These are phyloP conservation scores for Mesitornis unicolor DNA, from an alignment of 2,113 vertebrate genomes.

Conservation along the genomic window DNA sequence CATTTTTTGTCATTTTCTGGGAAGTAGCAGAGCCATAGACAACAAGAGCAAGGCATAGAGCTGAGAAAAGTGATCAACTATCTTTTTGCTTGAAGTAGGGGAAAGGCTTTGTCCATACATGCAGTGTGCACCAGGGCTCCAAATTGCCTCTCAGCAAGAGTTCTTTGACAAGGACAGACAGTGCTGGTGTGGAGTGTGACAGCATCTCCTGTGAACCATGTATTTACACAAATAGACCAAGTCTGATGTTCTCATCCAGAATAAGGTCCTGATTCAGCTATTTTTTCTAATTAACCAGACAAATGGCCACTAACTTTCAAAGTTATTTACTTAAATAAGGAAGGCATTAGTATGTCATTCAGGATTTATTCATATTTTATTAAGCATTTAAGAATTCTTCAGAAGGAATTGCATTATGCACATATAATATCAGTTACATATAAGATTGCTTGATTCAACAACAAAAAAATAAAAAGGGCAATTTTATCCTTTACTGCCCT, in stretches of 20 bases:
- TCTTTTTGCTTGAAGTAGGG: background rate
- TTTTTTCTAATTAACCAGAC: background rate
- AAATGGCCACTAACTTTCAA: background rate
- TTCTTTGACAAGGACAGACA: background rate
- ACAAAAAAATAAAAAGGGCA: background rate
- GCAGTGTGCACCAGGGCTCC: background rate
- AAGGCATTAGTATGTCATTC: background rate
- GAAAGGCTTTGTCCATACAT: background rate
- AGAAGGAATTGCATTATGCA: background rate
- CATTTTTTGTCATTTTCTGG: background rate
- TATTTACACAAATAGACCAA: background rate
- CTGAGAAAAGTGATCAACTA: background rate
- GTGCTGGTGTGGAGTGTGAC: background rate
- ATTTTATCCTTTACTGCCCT: constrained; percentile 1
- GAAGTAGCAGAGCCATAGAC: background rate
- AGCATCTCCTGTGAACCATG: background rate
- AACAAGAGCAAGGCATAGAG: background rate
- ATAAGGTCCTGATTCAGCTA: background rate
- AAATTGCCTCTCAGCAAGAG: background rate
- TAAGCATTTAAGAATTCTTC: background rate
- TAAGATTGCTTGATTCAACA: background rate
- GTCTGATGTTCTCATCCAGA: background rate
- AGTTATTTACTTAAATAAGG: background rate
- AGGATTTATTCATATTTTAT: background rate
- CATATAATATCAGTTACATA: background rate